These are phyloP conservation scores for Condylostylus longicornis DNA, from an alignment of 1,140 invertebrate genomes.

Conservation along the genomic window DNA sequence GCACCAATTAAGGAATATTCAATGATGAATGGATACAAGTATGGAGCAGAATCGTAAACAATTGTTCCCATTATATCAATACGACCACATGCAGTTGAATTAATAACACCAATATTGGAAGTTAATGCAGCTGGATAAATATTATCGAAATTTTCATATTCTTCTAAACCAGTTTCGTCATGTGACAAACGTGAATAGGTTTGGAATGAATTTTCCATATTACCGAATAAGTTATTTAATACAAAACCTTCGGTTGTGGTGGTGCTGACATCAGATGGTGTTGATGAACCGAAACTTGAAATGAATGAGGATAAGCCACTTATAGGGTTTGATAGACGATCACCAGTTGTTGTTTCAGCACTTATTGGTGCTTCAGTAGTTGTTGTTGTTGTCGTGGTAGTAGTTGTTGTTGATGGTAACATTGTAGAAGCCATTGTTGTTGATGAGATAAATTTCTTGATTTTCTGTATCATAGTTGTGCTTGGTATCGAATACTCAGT, in stretches of 20 bases:
- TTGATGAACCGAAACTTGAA: constrained; percentile 8
- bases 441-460: constrained; percentile 33
- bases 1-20: constrained; percentile 94
- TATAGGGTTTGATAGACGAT: constrained; percentile 2
- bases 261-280: constrained; percentile 25
- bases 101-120: constrained; percentile 38
- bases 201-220: constrained; percentile 30
- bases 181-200: constrained; percentile 29
- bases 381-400: constrained; percentile 31
- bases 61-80: constrained; percentile 87
- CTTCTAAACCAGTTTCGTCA: constrained; percentile 26
- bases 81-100: constrained; percentile 49
- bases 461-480: constrained; percentile 32
- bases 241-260: constrained; percentile 34
- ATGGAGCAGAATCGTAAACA: constrained; percentile 78
- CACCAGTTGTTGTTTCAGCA: not conserved
- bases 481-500: constrained; percentile 26
- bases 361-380: constrained; percentile 26
- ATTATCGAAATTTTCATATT: constrained; percentile 38
- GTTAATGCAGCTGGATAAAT: constrained; percentile 45
- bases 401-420: constrained; percentile 32
- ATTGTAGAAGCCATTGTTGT: constrained; percentile 39
- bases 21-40: constrained; percentile 90
- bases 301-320: constrained; percentile 16
- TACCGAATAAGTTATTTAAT: constrained; percentile 30